Evolutionary conservation across 2,113 vertebrate species (phyloP).

Genomic region (Neolamprologus brichardi): DNA sequence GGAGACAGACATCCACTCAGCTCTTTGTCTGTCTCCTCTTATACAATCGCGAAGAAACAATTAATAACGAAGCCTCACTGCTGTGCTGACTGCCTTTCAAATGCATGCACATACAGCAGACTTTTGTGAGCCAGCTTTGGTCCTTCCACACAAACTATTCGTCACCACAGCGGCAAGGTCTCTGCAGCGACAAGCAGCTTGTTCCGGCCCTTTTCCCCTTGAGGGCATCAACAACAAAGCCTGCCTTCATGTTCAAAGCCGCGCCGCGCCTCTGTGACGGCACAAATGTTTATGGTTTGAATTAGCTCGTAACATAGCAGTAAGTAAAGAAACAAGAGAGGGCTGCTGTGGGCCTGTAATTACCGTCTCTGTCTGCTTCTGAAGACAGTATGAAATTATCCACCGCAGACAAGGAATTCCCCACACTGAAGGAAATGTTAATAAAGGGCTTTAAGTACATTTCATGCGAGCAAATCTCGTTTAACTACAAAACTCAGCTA

Average conservation of each 20-base stretch:
- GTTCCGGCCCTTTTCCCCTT: neutral
- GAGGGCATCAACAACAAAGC: conserved; percentile 44
- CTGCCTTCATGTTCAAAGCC: conserved; percentile 7
- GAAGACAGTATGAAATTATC: neutral
- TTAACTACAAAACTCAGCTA: neutral
- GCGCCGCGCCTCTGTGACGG: neutral
- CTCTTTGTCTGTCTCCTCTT: neutral
- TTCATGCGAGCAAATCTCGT: neutral
- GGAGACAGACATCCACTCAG: neutral
- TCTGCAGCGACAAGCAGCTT: neutral
- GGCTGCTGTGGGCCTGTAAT: conserved; percentile 42
- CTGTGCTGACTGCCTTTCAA: neutral
- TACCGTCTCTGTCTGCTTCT: conserved; percentile 19
- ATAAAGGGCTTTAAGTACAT: neutral
- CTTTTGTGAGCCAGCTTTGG: neutral
- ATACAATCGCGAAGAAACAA: fast-evolving
- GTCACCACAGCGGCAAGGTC: neutral
- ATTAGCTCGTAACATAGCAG: conserved; percentile 13
- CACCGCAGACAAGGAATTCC: conserved; percentile 18
- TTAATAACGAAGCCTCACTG: neutral
- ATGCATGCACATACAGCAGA: neutral
- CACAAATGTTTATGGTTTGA: neutral
- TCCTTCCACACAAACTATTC: neutral
- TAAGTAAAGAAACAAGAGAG: conserved; percentile 7
- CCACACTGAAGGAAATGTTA: neutral